Evolutionary conservation across 1,140 invertebrate species (phyloP), one percentile per base, ranked within the genome.

Genomic region (Rhagoletis pomonella): DNA sequence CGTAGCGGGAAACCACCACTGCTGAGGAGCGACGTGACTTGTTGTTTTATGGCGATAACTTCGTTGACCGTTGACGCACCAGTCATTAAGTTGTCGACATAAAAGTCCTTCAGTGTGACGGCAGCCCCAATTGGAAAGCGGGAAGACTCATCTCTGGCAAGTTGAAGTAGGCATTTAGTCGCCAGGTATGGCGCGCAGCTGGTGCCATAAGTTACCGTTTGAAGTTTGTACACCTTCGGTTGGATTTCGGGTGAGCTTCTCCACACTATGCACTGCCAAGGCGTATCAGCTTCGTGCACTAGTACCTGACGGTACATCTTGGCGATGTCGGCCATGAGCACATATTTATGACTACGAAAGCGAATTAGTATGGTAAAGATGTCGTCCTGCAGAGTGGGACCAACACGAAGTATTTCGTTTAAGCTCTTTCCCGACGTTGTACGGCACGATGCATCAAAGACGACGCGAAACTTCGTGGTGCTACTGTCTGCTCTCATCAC

Each of bases 31-130:
- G 81, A 1, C 4, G 87, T 88, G 0, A 92, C 88, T 85, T 93
- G 88, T 2, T 89, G 87, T 55, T 88, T 58, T 29, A 91, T 84
- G 59, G 19, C 44, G 50, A 88, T 58, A 9, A 88, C 88, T 19
- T 90, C 88, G 47, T 89, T 60, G 12, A 90, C 50, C 3, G 64
- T 69, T 87, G 91, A 88, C 10, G 89, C 90, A 55, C 92, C 93
- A 6, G 89, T 90, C 1, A 94, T 81, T 0, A 94, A 29, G 88
- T 95, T 93, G 86, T 95, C 94, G 0, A 94, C 92, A 87, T 93
- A 94, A 87, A 93, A 93, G 89, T 93, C 91, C 5, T 59, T 55
- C n/a, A 58, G 47, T 19, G 58, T 77, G 0, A 87, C 42, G 7
- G 58, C 10, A 4, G 86, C 47, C 14, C n/a, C 86, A 12, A 77